A percentile compares a stretch with the other conserved stretches of the same genome.
These are phyloP conservation scores for Rhineura floridana DNA, from an alignment of 2,113 vertebrate genomes.

Conservation along the genomic window DNA sequence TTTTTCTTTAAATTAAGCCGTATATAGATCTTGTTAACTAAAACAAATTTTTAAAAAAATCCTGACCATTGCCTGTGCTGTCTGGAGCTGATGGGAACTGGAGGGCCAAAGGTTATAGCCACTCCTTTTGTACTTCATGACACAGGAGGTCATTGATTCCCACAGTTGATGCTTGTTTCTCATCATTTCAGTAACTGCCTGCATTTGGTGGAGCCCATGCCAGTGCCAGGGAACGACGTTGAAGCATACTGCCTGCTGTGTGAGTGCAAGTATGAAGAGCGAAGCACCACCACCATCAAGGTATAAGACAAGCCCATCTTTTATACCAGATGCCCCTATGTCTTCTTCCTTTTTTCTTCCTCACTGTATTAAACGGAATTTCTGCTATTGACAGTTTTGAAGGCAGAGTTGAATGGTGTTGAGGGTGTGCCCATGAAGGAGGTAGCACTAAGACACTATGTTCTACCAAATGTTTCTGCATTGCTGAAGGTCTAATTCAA, in stretches of 20 bases:
- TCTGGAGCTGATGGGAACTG: neutral
- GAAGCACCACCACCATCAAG: slow-evolving; percentile 97
- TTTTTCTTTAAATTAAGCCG: too few relatives aligned
- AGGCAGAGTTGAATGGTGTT: neutral
- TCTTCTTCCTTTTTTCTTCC: too few relatives aligned
- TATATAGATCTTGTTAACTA: too few relatives aligned
- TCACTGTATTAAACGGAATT: neutral
- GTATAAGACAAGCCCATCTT: slow-evolving; percentile 57
- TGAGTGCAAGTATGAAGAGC: slow-evolving; percentile 94
- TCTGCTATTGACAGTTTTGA: neutral
- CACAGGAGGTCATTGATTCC: neutral
- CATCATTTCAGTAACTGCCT: slow-evolving; percentile 86
- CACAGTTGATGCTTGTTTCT: neutral
- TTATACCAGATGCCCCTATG: rapidly evolving
- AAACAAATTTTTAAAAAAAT: too few relatives aligned
- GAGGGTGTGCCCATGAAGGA: neutral
- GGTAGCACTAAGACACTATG: neutral
- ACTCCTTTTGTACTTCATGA: neutral
- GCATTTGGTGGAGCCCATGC: slow-evolving; percentile 95
- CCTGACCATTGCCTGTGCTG: too few relatives aligned
- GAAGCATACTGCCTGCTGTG: slow-evolving; percentile 95
- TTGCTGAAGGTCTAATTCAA: neutral
- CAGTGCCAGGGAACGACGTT: slow-evolving; percentile 90
- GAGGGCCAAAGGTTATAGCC: neutral
- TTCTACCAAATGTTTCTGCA: neutral